Conservation (phyloP, 2,113 vertebrate genomes). For the Eulacestoma nigropectus region DNA sequence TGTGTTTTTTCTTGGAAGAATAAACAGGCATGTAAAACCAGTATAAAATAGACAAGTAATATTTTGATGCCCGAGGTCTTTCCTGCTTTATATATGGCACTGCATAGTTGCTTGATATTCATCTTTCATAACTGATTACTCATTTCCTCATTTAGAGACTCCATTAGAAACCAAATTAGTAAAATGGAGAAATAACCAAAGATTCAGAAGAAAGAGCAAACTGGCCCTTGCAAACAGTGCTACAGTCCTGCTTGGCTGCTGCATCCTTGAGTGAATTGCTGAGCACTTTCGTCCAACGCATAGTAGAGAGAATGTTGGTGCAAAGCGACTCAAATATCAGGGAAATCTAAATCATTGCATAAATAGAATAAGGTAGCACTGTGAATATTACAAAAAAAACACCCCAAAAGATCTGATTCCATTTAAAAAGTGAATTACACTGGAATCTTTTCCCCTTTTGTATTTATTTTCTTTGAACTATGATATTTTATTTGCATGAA, state of each 20-base stretch:
- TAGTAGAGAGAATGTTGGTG: neutral
- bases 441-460: neutral
- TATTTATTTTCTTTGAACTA: neutral
- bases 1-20: neutral
- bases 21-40: slow-evolving; percentile 1
- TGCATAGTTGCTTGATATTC: neutral
- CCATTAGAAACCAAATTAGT: neutral
- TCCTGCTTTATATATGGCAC: neutral
- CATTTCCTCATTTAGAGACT: neutral
- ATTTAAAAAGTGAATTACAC: neutral
- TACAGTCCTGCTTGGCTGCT: neutral
- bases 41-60: neutral
- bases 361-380: neutral
- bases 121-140: neutral
- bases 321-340: neutral
- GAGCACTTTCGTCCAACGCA: neutral
- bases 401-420: neutral
- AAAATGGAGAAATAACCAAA: neutral
- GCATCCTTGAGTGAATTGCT: fast-evolving
- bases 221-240: neutral
- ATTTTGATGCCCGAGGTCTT: neutral
- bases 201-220: neutral
- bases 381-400: neutral
- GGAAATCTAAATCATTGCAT: neutral
- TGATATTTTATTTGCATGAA: neutral